Percentiles rank a stretch among this genome's conserved stretches.
Conservation (phyloP, 2,888 invertebrate species). For the Hirudinaria manillensis region DNA sequence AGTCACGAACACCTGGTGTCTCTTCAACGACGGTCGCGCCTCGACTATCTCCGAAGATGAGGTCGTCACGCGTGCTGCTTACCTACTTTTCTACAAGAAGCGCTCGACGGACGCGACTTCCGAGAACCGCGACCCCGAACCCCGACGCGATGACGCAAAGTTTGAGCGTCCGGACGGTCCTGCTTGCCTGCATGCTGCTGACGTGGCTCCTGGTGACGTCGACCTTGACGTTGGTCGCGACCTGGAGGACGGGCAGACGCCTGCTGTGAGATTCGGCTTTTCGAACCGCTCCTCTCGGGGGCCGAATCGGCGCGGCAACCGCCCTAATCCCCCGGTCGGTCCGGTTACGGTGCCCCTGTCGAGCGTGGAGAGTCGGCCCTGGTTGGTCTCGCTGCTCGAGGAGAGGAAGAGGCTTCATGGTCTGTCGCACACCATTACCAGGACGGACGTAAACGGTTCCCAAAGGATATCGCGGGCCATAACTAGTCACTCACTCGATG, state of each 20-base stretch:
- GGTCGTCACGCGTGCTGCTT: constrained; percentile 82
- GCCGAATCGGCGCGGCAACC: not conserved
- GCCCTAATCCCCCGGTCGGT: not conserved
- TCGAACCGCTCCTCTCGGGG: not conserved
- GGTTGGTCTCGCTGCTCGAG: constrained; percentile 11
- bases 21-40: constrained; percentile 87
- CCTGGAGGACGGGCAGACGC: not conserved
- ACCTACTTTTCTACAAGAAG: constrained; percentile 82
- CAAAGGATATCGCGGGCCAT: constrained; percentile 25
- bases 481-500: constrained; percentile 32
- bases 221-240: not conserved
- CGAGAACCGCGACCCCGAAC: not conserved
- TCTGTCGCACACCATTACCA: not conserved
- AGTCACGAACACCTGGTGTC: constrained; percentile 82
- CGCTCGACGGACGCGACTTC: constrained; percentile 35
- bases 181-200: not conserved
- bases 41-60: constrained; percentile 63
- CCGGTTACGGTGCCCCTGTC: not conserved
- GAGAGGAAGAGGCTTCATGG: constrained; percentile 5
- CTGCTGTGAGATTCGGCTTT: not conserved
- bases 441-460: not conserved
- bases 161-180: not conserved
- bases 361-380: not conserved
- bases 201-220: not conserved
- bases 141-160: not conserved